A percentile compares a stretch with the other conserved stretches of the same genome.
Evolutionary conservation across 2,797 vertebrate genomes (phyloP).

Genomic region (Otolemur crassicaudatus): DNA sequence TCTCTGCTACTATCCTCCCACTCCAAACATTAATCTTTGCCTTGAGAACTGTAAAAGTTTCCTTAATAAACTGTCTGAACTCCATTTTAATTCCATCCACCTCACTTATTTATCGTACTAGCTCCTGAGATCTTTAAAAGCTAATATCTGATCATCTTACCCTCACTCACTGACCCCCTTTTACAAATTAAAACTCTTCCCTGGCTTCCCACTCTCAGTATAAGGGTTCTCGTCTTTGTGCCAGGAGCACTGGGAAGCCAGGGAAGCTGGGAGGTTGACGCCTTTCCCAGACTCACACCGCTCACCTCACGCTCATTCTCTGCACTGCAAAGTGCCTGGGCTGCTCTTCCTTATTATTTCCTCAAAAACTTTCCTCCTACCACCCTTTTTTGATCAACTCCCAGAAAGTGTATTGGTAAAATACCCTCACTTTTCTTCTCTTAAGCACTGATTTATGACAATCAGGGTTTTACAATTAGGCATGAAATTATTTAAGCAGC

Average conservation of each 20-base stretch:
- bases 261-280: not conserved
- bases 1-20: not conserved
- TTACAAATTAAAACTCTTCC: not conserved
- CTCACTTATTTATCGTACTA: not conserved
- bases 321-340: not conserved
- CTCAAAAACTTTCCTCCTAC: not conserved
- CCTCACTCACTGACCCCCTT: not conserved
- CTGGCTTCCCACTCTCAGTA: not conserved
- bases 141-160: not conserved
- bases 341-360: not conserved
- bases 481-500: not conserved
- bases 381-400: not conserved
- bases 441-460: not conserved
- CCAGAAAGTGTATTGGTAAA: not conserved
- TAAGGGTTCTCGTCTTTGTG: not conserved
- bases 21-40: not conserved
- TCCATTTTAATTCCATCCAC: not conserved
- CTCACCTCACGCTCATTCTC: not conserved
- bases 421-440: not conserved
- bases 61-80: not conserved
- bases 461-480: not conserved
- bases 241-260: not conserved
- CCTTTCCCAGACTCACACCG: not conserved
- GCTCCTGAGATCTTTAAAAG: constrained; percentile 8
- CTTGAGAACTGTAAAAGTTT: not conserved